phyloP scores from a whole-genome alignment of 2,797 vertebrate species.

The Valencia hispanica region DNA sequence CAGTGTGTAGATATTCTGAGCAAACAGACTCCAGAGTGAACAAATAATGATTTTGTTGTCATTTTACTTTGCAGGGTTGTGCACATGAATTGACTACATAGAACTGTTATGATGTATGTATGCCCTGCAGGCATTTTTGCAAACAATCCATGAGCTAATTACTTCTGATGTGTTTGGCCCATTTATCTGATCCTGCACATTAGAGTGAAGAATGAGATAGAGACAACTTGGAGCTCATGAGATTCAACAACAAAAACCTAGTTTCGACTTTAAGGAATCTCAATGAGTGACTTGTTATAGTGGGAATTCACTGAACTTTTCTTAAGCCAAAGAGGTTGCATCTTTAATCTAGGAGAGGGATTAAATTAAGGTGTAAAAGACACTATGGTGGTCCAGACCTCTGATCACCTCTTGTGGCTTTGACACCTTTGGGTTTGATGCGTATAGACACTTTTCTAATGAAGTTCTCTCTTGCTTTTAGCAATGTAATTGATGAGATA shows the following conservation, averaged over 20 bases:
- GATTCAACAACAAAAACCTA: slow-evolving; percentile 43
- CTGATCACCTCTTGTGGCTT: slow-evolving; percentile 55
- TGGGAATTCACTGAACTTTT: slow-evolving; percentile 31
- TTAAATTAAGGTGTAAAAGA: slow-evolving; percentile 55
- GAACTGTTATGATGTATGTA: slow-evolving; percentile 13
- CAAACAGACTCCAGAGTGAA: slow-evolving; percentile 21
- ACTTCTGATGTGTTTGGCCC: slow-evolving; percentile 46
- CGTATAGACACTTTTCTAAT: slow-evolving; percentile 75
- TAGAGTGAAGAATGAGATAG: slow-evolving; percentile 24
- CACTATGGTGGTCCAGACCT: slow-evolving; percentile 51
- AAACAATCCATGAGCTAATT: slow-evolving; percentile 61
- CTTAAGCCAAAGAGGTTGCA: slow-evolving; percentile 44
- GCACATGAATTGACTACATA: slow-evolving; percentile 39
- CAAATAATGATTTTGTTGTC: slow-evolving; percentile 22
- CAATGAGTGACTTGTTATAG: slow-evolving; percentile 36
- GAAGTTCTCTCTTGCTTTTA: slow-evolving; percentile 72
- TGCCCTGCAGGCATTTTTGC: slow-evolving; percentile 38
- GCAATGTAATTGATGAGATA: slow-evolving; percentile 81
- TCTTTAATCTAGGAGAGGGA: slow-evolving; percentile 48
- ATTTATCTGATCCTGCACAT: slow-evolving; percentile 45
- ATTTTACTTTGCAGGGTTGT: slow-evolving; percentile 14
- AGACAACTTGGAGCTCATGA: slow-evolving; percentile 28
- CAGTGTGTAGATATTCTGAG: slow-evolving; percentile 1
- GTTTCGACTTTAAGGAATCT: slow-evolving; percentile 40
- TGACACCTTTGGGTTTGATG: slow-evolving; percentile 72